phyloP scores from a whole-genome alignment of 1,140 invertebrate genomes.

The Drosophila mayri region DNA sequence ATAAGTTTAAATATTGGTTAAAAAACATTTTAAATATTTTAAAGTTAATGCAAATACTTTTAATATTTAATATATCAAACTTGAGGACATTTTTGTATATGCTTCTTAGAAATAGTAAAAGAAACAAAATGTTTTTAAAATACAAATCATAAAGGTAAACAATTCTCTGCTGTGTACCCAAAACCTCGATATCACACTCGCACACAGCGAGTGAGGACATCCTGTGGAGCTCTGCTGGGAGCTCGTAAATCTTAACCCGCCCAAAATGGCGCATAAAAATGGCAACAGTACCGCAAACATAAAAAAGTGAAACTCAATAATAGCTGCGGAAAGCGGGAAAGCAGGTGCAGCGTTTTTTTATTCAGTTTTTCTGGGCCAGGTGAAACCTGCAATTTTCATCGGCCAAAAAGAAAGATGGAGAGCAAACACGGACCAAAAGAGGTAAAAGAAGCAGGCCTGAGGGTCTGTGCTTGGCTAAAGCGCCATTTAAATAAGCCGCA shows the following conservation, averaged over 20 bases:
- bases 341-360: slow-evolving; percentile 29
- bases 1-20: too few species aligned
- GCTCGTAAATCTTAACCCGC: slow-evolving; percentile 59
- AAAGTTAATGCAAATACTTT: too few species aligned
- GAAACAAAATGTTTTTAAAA: too few species aligned
- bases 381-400: slow-evolving; percentile 53
- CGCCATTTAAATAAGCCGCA: slow-evolving; percentile 65
- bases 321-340: slow-evolving; percentile 24
- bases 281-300: slow-evolving; percentile 36
- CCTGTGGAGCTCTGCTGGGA: slow-evolving; percentile 14
- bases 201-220: slow-evolving; percentile 15
- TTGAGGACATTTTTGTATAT: too few species aligned
- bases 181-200: slow-evolving; percentile 9
- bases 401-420: slow-evolving; percentile 2
- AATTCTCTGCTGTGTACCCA: neutral
- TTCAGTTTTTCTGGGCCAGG: slow-evolving; percentile 35
- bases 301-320: slow-evolving; percentile 45
- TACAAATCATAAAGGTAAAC: neutral
- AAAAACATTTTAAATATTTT: too few species aligned
- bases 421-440: slow-evolving; percentile 2
- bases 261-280: slow-evolving; percentile 59
- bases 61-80: too few species aligned
- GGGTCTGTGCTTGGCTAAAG: slow-evolving; percentile 46
- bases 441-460: slow-evolving; percentile 22
- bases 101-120: too few species aligned